Conservation (phyloP, 2,888 invertebrate genomes). For the Amphipoea lucens region DNA sequence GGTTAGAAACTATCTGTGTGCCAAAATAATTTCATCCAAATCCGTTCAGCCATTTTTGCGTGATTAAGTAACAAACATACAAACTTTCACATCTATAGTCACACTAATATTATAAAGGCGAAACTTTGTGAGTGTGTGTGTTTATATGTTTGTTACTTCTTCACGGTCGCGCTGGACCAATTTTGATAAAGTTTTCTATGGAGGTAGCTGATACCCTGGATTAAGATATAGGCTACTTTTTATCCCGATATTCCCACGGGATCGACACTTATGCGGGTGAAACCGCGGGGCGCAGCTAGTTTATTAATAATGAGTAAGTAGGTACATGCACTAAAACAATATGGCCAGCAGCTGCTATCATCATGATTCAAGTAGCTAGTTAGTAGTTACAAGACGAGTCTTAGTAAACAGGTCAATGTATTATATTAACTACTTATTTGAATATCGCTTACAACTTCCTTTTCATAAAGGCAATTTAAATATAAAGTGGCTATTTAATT, state of each 20-base stretch:
- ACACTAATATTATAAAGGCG: too few species aligned
- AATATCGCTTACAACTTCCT: slow-evolving; percentile 64
- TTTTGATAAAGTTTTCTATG: too few species aligned
- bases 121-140: too few species aligned
- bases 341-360: slow-evolving; percentile 57
- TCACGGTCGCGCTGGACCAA: too few species aligned
- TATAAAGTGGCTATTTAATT: slow-evolving; percentile 54
- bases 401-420: slow-evolving; percentile 63
- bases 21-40: background rate
- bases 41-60: background rate
- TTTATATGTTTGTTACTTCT: too few species aligned
- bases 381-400: slow-evolving; percentile 36
- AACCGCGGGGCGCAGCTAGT: too few species aligned
- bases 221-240: too few species aligned
- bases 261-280: too few species aligned
- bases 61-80: background rate
- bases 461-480: slow-evolving; percentile 60
- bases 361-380: slow-evolving; percentile 21
- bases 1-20: background rate
- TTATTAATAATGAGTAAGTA: background rate
- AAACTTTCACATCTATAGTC: background rate
- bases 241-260: too few species aligned
- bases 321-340: slow-evolving; percentile 39
- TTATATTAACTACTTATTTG: slow-evolving; percentile 58
- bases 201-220: too few species aligned